These are phyloP conservation scores for Holothuria scabra DNA, from an alignment of 53 echinoderm and acorn worm genomes.

Conservation along the genomic window DNA sequence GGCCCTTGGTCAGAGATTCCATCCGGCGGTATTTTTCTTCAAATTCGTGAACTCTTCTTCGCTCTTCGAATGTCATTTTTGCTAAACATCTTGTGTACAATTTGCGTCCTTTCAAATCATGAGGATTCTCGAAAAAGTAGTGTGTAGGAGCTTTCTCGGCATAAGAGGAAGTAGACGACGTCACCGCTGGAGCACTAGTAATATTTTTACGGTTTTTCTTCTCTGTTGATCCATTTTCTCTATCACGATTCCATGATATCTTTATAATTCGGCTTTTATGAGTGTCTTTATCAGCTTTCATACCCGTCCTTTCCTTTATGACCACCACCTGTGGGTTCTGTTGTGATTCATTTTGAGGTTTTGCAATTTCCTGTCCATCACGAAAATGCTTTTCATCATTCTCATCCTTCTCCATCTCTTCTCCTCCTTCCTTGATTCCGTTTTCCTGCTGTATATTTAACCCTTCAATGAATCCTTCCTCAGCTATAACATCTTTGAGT, in stretches of 20 bases:
- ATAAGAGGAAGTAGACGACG: background rate
- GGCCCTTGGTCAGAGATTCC: background rate
- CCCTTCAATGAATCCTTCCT: constrained; percentile 38
- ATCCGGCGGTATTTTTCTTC: background rate
- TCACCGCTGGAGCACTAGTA: background rate
- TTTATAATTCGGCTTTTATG: background rate
- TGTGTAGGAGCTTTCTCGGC: background rate
- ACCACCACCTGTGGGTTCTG: constrained; percentile 3
- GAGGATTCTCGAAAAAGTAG: constrained; percentile 21
- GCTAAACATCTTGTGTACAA: constrained; percentile 18
- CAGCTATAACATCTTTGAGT: constrained; percentile 11
- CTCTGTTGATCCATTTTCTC: background rate
- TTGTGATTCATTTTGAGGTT: background rate
- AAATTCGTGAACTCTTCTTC: background rate
- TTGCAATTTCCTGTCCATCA: background rate
- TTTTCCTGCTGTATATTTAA: background rate
- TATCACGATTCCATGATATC: background rate
- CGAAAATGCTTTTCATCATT: background rate
- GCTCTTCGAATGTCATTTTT: constrained; percentile 5
- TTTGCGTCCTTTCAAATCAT: constrained; percentile 16
- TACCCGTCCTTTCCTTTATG: constrained; percentile 7
- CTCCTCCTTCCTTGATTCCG: background rate
- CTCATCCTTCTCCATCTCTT: background rate
- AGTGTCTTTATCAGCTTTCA: background rate
- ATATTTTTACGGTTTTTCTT: background rate